Percentiles rank a stretch among this genome's conserved stretches.
These are phyloP conservation scores for Drosophila kikkawai DNA, from an alignment of 1,140 invertebrate species.

Conservation along the genomic window DNA sequence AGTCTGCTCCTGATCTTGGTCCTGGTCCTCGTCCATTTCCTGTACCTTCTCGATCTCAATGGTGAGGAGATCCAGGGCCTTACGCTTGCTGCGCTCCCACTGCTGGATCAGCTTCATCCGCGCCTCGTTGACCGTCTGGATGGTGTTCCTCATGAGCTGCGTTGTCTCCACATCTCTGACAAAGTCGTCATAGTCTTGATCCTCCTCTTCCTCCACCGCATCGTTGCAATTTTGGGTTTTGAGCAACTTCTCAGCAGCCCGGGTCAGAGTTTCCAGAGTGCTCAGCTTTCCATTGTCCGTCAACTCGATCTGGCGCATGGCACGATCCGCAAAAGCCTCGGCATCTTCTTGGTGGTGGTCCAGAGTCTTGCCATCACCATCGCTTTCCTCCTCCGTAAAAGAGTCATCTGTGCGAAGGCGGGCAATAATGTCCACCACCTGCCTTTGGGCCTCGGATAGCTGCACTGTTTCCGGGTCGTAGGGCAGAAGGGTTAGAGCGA, in stretches of 20 bases:
- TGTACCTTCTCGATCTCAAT: conserved; percentile 68
- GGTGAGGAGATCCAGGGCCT: conserved; percentile 60
- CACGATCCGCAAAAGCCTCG: conserved; percentile 53
- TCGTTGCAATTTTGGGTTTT: conserved; percentile 4
- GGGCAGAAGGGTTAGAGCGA: conserved; percentile 57
- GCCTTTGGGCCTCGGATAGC: conserved; percentile 34
- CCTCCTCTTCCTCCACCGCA: neutral
- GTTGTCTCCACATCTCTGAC: conserved; percentile 32
- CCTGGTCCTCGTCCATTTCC: conserved; percentile 37
- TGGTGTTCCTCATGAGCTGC: conserved; percentile 41
- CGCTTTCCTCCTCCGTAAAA: conserved; percentile 34
- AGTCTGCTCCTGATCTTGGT: conserved; percentile 8
- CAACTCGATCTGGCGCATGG: conserved; percentile 60
- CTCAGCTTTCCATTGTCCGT: conserved; percentile 40
- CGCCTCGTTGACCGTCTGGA: conserved; percentile 53
- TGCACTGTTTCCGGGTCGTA: conserved; percentile 45
- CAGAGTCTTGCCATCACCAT: conserved; percentile 11
- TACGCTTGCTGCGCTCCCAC: conserved; percentile 66
- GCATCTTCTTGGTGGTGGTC: conserved; percentile 27
- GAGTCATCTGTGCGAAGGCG: conserved; percentile 40
- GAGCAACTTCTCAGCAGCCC: conserved; percentile 52
- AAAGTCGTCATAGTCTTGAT: conserved; percentile 4
- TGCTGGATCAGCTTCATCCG: conserved; percentile 44
- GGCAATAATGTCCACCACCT: conserved; percentile 56
- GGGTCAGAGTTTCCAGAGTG: conserved; percentile 51